These are phyloP conservation scores for Numenius arquata DNA, from an alignment of 2,113 vertebrate genomes.

Conservation along the genomic window DNA sequence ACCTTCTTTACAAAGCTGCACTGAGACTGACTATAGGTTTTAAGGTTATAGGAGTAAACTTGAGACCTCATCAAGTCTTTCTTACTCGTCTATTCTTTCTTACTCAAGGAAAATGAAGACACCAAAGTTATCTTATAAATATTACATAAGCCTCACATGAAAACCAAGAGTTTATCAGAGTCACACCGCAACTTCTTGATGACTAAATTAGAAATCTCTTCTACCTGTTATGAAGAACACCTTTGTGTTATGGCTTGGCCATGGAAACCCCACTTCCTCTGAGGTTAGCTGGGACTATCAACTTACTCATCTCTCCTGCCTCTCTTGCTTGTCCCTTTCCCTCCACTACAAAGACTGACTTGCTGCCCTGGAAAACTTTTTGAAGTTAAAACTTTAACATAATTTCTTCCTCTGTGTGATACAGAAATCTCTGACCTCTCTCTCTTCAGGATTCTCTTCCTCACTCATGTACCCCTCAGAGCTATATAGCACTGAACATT, in stretches of 20 bases:
- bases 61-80: neutral
- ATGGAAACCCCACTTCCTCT: neutral
- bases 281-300: neutral
- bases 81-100: neutral
- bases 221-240: neutral
- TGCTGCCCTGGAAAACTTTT: neutral
- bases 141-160: neutral
- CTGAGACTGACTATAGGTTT: neutral
- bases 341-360: neutral
- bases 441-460: neutral
- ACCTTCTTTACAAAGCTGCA: neutral
- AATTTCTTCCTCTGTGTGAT: neutral
- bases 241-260: neutral
- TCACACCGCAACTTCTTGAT: neutral
- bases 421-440: neutral
- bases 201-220: neutral
- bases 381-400: neutral
- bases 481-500: neutral
- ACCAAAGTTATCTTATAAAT: neutral
- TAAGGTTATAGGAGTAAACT: neutral
- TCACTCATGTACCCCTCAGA: rapidly evolving
- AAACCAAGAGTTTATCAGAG: neutral
- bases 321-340: neutral
- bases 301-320: neutral
- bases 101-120: neutral